phyloP scores from a whole-genome alignment of 1,140 invertebrate species.

The Sycophila sp. region DNA sequence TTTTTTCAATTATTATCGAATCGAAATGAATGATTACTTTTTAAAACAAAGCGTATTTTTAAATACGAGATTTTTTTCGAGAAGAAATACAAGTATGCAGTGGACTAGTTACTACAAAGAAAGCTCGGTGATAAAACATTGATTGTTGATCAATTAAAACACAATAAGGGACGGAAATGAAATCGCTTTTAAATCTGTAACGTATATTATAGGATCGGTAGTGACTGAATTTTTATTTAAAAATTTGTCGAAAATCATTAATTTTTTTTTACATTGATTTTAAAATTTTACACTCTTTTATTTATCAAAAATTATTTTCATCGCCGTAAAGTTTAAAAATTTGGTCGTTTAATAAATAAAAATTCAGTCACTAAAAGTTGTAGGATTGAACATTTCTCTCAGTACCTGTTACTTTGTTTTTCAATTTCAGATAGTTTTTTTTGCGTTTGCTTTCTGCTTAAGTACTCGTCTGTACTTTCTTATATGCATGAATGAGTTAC shows the following conservation, averaged over 20 bases:
- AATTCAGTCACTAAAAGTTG: conserved; percentile 7
- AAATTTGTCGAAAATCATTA: background rate
- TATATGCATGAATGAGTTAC: conserved; percentile 20
- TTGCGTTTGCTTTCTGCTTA: conserved; percentile 37
- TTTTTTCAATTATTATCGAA: no score
- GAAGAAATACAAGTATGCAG: no score
- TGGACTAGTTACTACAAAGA: conserved; percentile 18
- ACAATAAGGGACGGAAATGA: conserved; percentile 25
- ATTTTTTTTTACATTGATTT: background rate
- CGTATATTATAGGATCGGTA: background rate
- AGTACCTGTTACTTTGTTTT: background rate
- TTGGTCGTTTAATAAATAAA: conserved; percentile 18
- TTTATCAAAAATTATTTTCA: background rate
- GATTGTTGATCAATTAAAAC: background rate
- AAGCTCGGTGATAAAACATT: background rate
- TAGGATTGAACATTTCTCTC: background rate
- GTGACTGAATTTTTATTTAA: background rate
- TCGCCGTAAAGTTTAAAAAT: background rate
- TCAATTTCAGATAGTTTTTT: background rate
- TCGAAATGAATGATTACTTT: no score
- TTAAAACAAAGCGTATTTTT: no score
- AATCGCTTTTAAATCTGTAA: conserved; percentile 7
- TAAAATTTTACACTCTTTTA: no score
- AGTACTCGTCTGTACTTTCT: conserved; percentile 40
- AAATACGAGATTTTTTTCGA: no score